Base-by-base conservation (phyloP, 2,888 invertebrate genomes). In the Pinctada fucata region DNA sequence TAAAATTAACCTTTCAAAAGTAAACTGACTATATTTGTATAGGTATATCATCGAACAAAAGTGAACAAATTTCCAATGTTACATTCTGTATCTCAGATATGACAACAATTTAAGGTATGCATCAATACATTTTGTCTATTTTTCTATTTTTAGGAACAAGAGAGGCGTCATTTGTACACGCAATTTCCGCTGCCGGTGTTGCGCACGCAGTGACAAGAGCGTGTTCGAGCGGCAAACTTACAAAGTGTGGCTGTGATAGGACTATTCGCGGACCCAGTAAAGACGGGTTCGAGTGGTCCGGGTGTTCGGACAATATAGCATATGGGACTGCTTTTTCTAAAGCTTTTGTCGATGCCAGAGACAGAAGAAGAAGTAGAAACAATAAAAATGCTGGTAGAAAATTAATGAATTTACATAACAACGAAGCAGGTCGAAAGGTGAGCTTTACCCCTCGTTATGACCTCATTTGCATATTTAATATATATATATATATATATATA, bases 321-420 rank as follows among this genome's bases (percentile, higher is more conserved):
- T 93, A 92, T 84, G 94, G 93, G 16, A 90, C 91, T 92, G 94
- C 96, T 86, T 96, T 97, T 92, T 96, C 97, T 76, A 94, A 97
- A 84, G 95, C 96, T 90, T 98, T 98, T 93, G 95, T 97, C 86
- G 97, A 98, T 93, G 96, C 97, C 72, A 94, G 97, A 70, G 98
- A 98, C 93, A 94, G 96, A 85, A 86, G 86, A 72, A 96, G 85
- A 76, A 93, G 97, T 97, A 96, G 86, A 75, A 93, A 97, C 96
- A 93, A 97, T 97, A 96, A 96, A 71, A 94, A 97, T 79, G 96
- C 97, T 83, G 96, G 96, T 52, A 94, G 98, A 80, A 96, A 97
- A 83, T 94, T 99, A 83, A 98, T 99, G 97, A 99, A 99, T 88
- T 94, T 99, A 78, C 98, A 99, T 93, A 99, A 99, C 93, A 99